Conservation (phyloP, 2,113 vertebrate genomes). For the Miniopterus natalensis region DNA sequence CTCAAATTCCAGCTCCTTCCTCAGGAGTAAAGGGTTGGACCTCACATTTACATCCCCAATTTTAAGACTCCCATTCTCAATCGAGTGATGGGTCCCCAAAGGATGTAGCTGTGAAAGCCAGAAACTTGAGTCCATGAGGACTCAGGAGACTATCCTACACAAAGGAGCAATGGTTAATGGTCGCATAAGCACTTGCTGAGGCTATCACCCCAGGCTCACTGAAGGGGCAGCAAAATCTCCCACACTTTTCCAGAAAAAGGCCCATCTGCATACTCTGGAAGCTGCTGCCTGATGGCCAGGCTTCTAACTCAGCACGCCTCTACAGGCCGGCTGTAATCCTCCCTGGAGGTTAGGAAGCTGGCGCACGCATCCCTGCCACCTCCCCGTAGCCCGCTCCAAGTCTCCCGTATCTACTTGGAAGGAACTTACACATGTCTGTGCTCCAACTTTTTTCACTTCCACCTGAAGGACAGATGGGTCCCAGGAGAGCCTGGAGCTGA, state of each 20-base stretch:
- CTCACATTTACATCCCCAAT: neutral
- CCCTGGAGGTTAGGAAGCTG: neutral
- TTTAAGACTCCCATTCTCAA: neutral
- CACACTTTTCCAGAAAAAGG: neutral
- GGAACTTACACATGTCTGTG: neutral
- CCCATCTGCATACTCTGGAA: neutral
- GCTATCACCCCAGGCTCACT: neutral
- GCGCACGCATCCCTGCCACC: too few relatives aligned
- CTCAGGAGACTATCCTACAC: neutral
- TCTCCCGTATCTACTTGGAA: neutral
- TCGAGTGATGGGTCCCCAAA: neutral
- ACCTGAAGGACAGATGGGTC: neutral
- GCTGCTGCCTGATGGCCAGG: neutral
- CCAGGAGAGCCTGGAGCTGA: too few relatives aligned
- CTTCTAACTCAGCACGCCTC: neutral
- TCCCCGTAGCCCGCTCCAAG: too few relatives aligned
- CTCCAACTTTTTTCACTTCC: neutral
- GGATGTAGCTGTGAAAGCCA: neutral
- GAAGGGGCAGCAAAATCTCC: neutral
- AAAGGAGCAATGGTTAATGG: neutral
- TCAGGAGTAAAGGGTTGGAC: neutral
- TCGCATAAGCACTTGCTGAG: neutral
- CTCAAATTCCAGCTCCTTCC: too few relatives aligned
- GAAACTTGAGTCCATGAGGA: neutral
- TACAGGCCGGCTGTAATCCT: too few relatives aligned